Percentiles rank a stretch among this genome's conserved stretches.
Evolutionary conservation across 2,113 vertebrate species (phyloP).

Genomic region (Corydoras sp.): DNA sequence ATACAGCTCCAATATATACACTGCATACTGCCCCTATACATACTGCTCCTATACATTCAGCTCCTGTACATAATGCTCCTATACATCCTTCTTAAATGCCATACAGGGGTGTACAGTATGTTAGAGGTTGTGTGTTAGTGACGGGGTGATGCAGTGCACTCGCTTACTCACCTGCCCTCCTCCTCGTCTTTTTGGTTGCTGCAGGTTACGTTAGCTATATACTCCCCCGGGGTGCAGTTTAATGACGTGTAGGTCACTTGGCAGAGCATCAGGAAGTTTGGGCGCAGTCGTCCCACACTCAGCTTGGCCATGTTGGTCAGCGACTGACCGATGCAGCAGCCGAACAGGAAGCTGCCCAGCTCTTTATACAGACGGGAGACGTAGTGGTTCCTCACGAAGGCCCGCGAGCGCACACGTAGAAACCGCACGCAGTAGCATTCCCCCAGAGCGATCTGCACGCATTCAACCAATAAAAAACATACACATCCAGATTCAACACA

Average conservation of each 20-base stretch:
- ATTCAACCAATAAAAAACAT: too few species aligned
- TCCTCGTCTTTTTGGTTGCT: slow-evolving; percentile 50
- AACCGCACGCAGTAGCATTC: slow-evolving; percentile 62
- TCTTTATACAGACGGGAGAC: slow-evolving; percentile 72
- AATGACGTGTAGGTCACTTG: slow-evolving; percentile 60
- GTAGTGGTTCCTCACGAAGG: slow-evolving; percentile 60
- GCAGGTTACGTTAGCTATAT: slow-evolving; percentile 58
- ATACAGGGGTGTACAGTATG: too few species aligned
- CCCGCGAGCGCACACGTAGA: slow-evolving; percentile 49
- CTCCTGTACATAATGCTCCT: too few species aligned
- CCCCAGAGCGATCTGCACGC: slow-evolving; percentile 62
- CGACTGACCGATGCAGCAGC: slow-evolving; percentile 71
- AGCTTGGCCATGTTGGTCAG: slow-evolving; percentile 73
- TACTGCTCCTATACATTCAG: too few species aligned
- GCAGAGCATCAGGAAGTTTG: slow-evolving; percentile 68
- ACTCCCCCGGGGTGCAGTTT: slow-evolving; percentile 51
- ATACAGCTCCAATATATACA: neutral
- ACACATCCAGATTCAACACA: too few species aligned
- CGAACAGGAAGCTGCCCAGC: slow-evolving; percentile 75
- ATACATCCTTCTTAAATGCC: too few species aligned
- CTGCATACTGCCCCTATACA: too few species aligned
- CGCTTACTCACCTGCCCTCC: slow-evolving; percentile 63
- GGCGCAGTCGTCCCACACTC: slow-evolving; percentile 66
- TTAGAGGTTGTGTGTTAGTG: too few species aligned
- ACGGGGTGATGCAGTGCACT: too few species aligned